Percentiles rank a stretch among this genome's conserved stretches.
phyloP scores from a whole-genome alignment of 1,140 invertebrate genomes.

The Trypoxylus dichotomus region DNA sequence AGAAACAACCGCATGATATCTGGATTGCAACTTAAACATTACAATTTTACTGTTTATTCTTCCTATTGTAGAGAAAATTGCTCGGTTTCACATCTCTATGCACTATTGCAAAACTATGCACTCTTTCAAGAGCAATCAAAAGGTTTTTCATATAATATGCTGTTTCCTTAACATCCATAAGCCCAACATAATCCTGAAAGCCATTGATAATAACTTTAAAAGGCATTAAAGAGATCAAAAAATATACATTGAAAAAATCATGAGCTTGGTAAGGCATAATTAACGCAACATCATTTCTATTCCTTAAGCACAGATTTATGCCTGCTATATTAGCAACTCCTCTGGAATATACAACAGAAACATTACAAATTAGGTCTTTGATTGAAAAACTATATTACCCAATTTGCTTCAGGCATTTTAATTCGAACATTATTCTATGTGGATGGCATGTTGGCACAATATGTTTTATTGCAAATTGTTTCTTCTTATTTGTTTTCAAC shows the following conservation, averaged over 20 bases:
- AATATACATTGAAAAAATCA: conserved; percentile 72
- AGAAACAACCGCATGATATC: conserved; percentile 47
- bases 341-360: conserved; percentile 57
- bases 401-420: conserved; percentile 76
- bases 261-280: conserved; percentile 90
- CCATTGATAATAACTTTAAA: conserved; percentile 35
- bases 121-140: conserved; percentile 73
- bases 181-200: conserved; percentile 73
- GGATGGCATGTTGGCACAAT: conserved; percentile 82
- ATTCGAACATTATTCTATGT: conserved; percentile 73
- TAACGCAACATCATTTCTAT: conserved; percentile 80
- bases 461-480: conserved; percentile 79
- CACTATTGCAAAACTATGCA: conserved; percentile 85
- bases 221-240: conserved; percentile 36
- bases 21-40: neutral
- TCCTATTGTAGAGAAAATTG: conserved; percentile 87
- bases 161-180: conserved; percentile 73
- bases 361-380: neutral
- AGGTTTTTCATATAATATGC: conserved; percentile 82
- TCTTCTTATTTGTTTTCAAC: conserved; percentile 59
- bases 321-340: conserved; percentile 82
- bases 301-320: conserved; percentile 75
- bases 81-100: conserved; percentile 93
- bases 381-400: conserved; percentile 61
- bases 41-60: conserved; percentile 66